These are phyloP conservation scores for Myripristis murdjan DNA, from an alignment of 2,797 vertebrate species.

Conservation along the genomic window DNA sequence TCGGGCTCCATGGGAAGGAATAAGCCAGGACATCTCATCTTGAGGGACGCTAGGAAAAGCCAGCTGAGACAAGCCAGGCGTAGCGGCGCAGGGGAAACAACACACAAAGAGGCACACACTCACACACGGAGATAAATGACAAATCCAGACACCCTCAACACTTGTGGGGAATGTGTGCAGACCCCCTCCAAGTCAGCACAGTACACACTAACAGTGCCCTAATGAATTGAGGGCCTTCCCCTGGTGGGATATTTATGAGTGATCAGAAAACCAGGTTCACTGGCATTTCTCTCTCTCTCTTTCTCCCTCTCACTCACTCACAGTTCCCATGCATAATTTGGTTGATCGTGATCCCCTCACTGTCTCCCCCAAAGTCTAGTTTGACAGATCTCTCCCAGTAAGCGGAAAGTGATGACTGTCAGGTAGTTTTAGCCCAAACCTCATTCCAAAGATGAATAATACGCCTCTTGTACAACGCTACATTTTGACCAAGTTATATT, in stretches of 20 bases:
- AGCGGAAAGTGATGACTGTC: slow-evolving; percentile 47
- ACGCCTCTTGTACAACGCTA: slow-evolving; percentile 19
- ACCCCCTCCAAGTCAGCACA: slow-evolving; percentile 47
- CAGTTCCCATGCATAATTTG: slow-evolving; percentile 35
- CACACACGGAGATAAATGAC: slow-evolving; percentile 49
- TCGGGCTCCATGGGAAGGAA: slow-evolving; percentile 42
- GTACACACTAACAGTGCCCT: slow-evolving; percentile 50
- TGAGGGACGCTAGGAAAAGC: slow-evolving; percentile 38
- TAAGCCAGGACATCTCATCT: slow-evolving; percentile 48
- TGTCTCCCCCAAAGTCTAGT: slow-evolving; percentile 41
- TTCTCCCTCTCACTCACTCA: slow-evolving; percentile 1
- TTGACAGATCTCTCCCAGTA: slow-evolving; percentile 31
- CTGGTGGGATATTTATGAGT: slow-evolving; percentile 25
- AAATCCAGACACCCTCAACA: slow-evolving; percentile 69
- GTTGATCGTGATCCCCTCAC: slow-evolving; percentile 39
- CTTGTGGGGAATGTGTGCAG: slow-evolving; percentile 44
- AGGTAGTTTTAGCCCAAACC: slow-evolving; percentile 27
- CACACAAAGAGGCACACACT: slow-evolving; percentile 18
- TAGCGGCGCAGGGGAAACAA: slow-evolving; percentile 48
- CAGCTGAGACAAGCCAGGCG: slow-evolving; percentile 49
- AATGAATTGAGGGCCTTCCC: slow-evolving; percentile 54
- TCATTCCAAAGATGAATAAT: slow-evolving; percentile 32
- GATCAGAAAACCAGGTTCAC: slow-evolving; percentile 62
- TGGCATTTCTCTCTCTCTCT: slow-evolving; percentile 36
- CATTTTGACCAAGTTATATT: neutral